Conservation (phyloP, 2,888 invertebrate species). For the Cosmopolites sordidus region DNA sequence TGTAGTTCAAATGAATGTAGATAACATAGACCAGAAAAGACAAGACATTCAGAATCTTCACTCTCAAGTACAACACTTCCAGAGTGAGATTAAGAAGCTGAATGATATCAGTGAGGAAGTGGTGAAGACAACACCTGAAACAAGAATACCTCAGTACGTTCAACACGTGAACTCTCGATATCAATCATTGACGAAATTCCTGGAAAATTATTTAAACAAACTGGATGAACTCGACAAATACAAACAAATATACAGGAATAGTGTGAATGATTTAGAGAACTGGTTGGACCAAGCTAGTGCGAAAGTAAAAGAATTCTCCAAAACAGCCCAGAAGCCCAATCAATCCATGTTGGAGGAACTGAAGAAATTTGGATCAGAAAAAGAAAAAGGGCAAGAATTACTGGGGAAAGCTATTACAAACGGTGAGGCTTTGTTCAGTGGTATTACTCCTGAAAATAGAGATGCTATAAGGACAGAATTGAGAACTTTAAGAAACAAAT, state of each 20-base stretch:
- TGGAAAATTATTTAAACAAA: constrained; percentile 66
- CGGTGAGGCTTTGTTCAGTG: constrained; percentile 78
- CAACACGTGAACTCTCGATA: constrained; percentile 73
- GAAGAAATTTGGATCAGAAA: constrained; percentile 66
- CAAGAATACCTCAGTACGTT: constrained; percentile 75
- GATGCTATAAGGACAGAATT: constrained; percentile 80
- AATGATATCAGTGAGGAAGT: constrained; percentile 67
- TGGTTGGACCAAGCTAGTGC: constrained; percentile 76
- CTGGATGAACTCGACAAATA: constrained; percentile 67
- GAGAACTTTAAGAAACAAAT: constrained; percentile 72
- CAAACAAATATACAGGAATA: constrained; percentile 63
- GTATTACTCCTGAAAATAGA: constrained; percentile 81
- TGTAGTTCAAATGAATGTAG: constrained; percentile 64
- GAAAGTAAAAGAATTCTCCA: constrained; percentile 68
- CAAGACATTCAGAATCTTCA: constrained; percentile 61
- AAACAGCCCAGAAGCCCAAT: constrained; percentile 73
- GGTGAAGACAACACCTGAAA: constrained; percentile 73
- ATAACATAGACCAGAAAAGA: constrained; percentile 66
- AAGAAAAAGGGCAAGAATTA: constrained; percentile 74
- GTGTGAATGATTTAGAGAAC: constrained; percentile 64
- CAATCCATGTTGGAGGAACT: constrained; percentile 72
- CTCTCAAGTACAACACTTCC: constrained; percentile 61
- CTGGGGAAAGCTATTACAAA: constrained; percentile 77
- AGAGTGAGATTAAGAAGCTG: constrained; percentile 63
- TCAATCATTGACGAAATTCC: constrained; percentile 68